Conservation (phyloP, 2,888 invertebrate species). For the Dinocampus coccinellae region DNA sequence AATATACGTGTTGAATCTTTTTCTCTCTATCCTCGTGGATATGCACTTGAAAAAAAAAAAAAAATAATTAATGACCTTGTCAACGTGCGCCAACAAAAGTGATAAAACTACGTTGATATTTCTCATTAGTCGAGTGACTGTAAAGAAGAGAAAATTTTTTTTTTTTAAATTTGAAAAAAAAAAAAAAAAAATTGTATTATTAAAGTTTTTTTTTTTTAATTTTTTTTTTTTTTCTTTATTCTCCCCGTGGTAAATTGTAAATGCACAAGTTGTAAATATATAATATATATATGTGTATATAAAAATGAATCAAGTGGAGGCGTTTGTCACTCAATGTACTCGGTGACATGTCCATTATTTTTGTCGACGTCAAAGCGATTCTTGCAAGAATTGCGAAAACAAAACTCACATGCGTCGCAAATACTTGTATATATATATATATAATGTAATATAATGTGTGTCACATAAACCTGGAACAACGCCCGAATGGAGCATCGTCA, state of each 20-base stretch:
- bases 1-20: not conserved
- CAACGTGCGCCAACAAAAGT: not conserved
- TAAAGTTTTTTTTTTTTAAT: too few species aligned
- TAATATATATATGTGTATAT: not conserved
- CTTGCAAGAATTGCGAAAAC: slow-evolving; percentile 13
- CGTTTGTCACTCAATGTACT: slow-evolving; percentile 18
- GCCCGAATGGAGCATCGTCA: slow-evolving; percentile 25
- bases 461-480: slow-evolving; percentile 31
- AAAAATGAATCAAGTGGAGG: not conserved
- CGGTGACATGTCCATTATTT: not conserved
- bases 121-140: slow-evolving; percentile 5
- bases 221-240: not conserved
- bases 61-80: slow-evolving; percentile 11
- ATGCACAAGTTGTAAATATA: too few species aligned
- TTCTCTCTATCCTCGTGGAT: not conserved
- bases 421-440: not conserved
- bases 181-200: too few species aligned
- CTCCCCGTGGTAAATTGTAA: too few species aligned
- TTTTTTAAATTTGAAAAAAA: not conserved
- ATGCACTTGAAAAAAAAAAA: not conserved
- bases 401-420: slow-evolving; percentile 8
- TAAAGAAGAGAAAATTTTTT: too few species aligned
- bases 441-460: not conserved
- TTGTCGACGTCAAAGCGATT: slow-evolving; percentile 13
- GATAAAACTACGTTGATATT: slow-evolving; percentile 13